Evolutionary conservation across 2,888 invertebrate genomes (phyloP).

Genomic region (Zelleria hepariella): DNA sequence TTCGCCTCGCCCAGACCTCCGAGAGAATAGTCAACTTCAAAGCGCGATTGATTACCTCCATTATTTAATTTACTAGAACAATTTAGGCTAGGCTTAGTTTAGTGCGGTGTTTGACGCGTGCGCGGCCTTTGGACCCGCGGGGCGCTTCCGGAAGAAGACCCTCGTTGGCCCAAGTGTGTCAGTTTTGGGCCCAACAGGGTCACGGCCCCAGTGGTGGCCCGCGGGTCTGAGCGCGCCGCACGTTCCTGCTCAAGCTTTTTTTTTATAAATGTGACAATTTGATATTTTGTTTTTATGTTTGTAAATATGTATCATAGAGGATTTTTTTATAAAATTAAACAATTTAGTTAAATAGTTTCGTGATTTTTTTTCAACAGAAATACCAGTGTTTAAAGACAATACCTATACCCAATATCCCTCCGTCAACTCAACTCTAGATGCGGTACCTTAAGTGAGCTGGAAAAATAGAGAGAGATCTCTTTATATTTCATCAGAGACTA

Average conservation of each 20-base stretch:
- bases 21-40: constrained; percentile 95
- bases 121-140: not conserved
- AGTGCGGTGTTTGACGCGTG: not conserved
- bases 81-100: constrained; percentile 18
- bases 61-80: constrained; percentile 78
- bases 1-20: constrained; percentile 90
- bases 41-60: constrained; percentile 90
- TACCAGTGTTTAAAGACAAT: too few relatives aligned
- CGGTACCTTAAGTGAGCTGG: too few relatives aligned
- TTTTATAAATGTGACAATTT: constrained; percentile 47
- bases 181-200: too few relatives aligned
- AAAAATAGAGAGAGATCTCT: too few relatives aligned
- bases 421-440: too few relatives aligned
- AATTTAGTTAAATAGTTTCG: constrained; percentile 49
- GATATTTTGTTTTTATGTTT: constrained; percentile 64
- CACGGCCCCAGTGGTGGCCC: not conserved
- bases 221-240: not conserved
- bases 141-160: not conserved
- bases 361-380: constrained; percentile 30
- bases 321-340: constrained; percentile 61
- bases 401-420: too few relatives aligned
- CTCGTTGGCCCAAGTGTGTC: not conserved
- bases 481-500: too few relatives aligned
- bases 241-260: constrained; percentile 57
- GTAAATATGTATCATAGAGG: constrained; percentile 72